Evolutionary conservation across 2,888 invertebrate genomes (phyloP), one percentile per base, ranked within the genome.

Genomic region (Rhagonycha lutea): DNA sequence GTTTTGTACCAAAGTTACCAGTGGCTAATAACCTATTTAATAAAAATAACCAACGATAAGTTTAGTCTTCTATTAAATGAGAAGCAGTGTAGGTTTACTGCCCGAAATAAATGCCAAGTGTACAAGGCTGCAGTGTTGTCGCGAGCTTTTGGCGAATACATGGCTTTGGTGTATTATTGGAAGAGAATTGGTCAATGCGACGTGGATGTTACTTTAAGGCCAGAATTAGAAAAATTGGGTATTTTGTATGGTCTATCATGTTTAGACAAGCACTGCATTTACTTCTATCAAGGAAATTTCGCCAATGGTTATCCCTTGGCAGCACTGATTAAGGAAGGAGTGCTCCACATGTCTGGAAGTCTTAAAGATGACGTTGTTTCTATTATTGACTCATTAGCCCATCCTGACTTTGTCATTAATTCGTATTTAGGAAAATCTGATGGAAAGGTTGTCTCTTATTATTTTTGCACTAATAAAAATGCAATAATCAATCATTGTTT

Each of bases 361-460:
- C 83, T 97, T n/a, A 95, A 94, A 87, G 89, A 91, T 10, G 94
- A 96, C 61, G 90, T 94, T 0, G 92, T 97, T 0, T 88, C 92
- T 1, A 90, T 97, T 3, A 95, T 94, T 3, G 98, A 98, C 86
- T 94, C 94, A 28, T 89, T 98, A 26, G 95, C 97, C 3, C 96
- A 96, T 0, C 94, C 97, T 0, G 98, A 98, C 88, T 97, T 95
- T 86, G 92, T 96, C 47, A 89, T 98, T 12, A 95, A 96, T 87
- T 97, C 97, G 0, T 93, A 95, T 47, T 90, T 98, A 14, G 98
- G 95, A 70, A 91, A 90, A 84, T 93, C 96, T 28, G 95, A 97
- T 89, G 98, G 98, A 79, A 91, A 93, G 89, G 95, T 76, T 61
- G n/a, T 47, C 47, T 47, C 2, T n/a, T n/a, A 47, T 47, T 47